Percentiles rank a stretch among this genome's conserved stretches.
Evolutionary conservation across 2,888 invertebrate species (phyloP).

Genomic region (Cataglyphis albicans): DNA sequence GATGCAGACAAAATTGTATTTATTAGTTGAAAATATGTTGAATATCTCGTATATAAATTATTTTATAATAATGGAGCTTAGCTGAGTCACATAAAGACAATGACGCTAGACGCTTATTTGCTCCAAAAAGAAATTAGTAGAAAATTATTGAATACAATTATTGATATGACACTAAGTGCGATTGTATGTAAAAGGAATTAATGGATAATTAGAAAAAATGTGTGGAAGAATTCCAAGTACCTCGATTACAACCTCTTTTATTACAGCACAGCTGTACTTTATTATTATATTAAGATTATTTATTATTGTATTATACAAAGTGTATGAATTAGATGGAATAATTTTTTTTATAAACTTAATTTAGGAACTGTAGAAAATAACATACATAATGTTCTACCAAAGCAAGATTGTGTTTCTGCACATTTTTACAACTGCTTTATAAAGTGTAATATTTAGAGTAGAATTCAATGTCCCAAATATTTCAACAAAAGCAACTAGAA

Average conservation of each 20-base stretch:
- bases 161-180: slow-evolving; percentile 81
- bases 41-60: slow-evolving; percentile 74
- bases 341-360: slow-evolving; percentile 15
- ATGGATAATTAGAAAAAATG: slow-evolving; percentile 51
- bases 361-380: not conserved
- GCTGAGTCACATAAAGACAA: slow-evolving; percentile 79
- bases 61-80: slow-evolving; percentile 76
- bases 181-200: slow-evolving; percentile 75
- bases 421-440: slow-evolving; percentile 3
- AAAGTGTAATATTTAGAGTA: slow-evolving; percentile 16
- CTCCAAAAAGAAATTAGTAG: slow-evolving; percentile 77
- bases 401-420: slow-evolving; percentile 22
- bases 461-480: not conserved
- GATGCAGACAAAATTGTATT: slow-evolving; percentile 77
- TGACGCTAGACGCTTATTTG: slow-evolving; percentile 84
- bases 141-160: slow-evolving; percentile 68
- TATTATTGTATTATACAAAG: slow-evolving; percentile 8
- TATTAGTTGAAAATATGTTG: slow-evolving; percentile 75
- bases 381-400: slow-evolving; percentile 7
- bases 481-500: slow-evolving; percentile 24
- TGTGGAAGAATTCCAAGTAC: slow-evolving; percentile 37
- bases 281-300: slow-evolving; percentile 3
- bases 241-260: slow-evolving; percentile 54
- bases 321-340: not conserved
- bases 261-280: slow-evolving; percentile 56